Percentiles rank a stretch among this genome's conserved stretches.
Conservation (phyloP, 92 coral and sea anemone genomes). For the Actinostola sp. region DNA sequence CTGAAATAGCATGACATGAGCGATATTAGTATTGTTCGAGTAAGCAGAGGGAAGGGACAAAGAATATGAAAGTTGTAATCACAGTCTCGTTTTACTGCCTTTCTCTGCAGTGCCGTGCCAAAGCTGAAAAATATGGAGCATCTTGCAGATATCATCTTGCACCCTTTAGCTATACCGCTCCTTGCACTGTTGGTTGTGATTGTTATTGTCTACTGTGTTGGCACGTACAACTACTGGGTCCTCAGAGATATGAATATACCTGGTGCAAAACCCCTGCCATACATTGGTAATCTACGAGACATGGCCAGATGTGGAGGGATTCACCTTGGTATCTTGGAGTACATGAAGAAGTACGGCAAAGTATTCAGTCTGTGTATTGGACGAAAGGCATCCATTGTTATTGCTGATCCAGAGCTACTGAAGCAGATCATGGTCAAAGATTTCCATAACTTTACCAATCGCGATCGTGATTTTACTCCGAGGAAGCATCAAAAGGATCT, state of each 20-base stretch:
- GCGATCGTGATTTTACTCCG: conserved; percentile 9
- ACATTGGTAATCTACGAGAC: conserved; percentile 60
- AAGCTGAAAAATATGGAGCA: background rate
- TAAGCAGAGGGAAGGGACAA: too few relatives aligned
- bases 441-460: conserved; percentile 59
- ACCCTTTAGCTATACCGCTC: conserved; percentile 8
- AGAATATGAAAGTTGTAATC: too few relatives aligned
- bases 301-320: conserved; percentile 48
- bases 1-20: too few relatives aligned
- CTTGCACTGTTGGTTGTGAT: conserved; percentile 19
- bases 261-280: conserved; percentile 56
- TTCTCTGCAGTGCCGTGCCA: too few relatives aligned
- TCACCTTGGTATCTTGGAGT: conserved; percentile 45
- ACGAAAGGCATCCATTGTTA: conserved; percentile 41
- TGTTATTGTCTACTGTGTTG: conserved; percentile 49
- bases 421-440: conserved; percentile 60
- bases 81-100: too few relatives aligned
- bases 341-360: conserved; percentile 51
- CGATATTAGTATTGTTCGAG: too few relatives aligned
- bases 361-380: conserved; percentile 54
- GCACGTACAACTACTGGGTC: conserved; percentile 37
- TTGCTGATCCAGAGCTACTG: conserved; percentile 59
- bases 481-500: background rate
- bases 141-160: background rate
- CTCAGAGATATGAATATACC: conserved; percentile 46